phyloP scores from a whole-genome alignment of 2,113 vertebrate species.

The Todiramphus saurophagus region DNA sequence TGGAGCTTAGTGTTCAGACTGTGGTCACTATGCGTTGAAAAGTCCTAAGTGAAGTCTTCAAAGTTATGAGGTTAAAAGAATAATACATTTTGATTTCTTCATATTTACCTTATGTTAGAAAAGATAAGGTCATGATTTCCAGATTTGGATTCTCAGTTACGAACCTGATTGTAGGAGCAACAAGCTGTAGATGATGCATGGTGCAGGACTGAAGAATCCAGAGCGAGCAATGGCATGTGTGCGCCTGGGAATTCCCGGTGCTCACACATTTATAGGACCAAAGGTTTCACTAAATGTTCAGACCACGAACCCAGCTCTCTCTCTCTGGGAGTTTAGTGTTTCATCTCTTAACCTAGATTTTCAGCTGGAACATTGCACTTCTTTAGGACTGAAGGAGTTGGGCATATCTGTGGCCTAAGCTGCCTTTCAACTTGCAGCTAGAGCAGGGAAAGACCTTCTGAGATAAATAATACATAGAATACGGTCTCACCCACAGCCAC shows the following conservation, averaged over 20 bases:
- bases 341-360: not conserved
- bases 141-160: not conserved
- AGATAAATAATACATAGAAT: not conserved
- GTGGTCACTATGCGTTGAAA: not conserved
- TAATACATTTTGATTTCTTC: not conserved
- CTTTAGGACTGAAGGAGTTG: not conserved
- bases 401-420: not conserved
- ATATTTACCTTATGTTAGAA: not conserved
- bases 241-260: not conserved
- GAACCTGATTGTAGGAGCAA: not conserved
- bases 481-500: not conserved
- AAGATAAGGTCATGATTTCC: not conserved
- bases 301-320: not conserved
- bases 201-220: not conserved
- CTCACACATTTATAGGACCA: not conserved
- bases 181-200: rapidly evolving
- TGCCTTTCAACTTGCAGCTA: not conserved
- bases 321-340: not conserved
- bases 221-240: rapidly evolving
- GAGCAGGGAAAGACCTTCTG: not conserved
- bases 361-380: not conserved
- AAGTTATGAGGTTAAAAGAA: not conserved
- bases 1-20: not conserved
- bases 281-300: not conserved
- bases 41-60: not conserved